Evolutionary conservation across 2,888 invertebrate genomes (phyloP).

Genomic region (Nemotelus pantherinus): DNA sequence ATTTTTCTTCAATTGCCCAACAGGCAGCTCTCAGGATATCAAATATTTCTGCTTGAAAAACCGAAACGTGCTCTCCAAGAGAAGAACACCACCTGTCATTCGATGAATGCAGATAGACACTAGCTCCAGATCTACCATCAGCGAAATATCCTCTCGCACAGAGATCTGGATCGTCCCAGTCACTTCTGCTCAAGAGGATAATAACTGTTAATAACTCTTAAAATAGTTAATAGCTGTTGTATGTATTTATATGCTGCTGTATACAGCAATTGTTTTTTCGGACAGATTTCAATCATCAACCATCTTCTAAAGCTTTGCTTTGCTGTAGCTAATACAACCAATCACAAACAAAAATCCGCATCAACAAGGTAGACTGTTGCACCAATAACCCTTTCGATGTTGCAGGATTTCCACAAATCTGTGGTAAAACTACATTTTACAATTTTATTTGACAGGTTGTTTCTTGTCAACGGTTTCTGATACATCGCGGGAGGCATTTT

Average conservation of each 20-base stretch:
- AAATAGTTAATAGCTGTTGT: slow-evolving; percentile 49
- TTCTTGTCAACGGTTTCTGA: slow-evolving; percentile 50
- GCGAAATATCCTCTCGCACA: too few species aligned
- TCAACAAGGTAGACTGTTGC: slow-evolving; percentile 54
- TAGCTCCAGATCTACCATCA: too few species aligned
- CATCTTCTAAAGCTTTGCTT: slow-evolving; percentile 51
- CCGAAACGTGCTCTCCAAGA: too few species aligned
- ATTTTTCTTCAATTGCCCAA: too few species aligned
- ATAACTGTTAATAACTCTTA: background rate
- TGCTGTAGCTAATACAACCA: background rate
- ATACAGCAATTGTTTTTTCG: slow-evolving; percentile 55
- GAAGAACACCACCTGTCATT: too few species aligned
- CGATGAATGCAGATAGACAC: too few species aligned
- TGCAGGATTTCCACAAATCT: slow-evolving; percentile 57
- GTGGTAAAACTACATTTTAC: slow-evolving; percentile 54
- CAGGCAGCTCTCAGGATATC: too few species aligned
- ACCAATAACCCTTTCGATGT: slow-evolving; percentile 55
- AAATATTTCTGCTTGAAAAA: too few species aligned
- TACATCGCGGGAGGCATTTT: slow-evolving; percentile 55
- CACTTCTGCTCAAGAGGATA: too few species aligned
- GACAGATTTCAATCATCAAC: slow-evolving; percentile 54
- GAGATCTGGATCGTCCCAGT: too few species aligned
- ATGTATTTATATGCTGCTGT: slow-evolving; percentile 49
- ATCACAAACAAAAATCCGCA: slow-evolving; percentile 51
- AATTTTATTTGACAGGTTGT: slow-evolving; percentile 48